Percentiles rank a stretch among this genome's conserved stretches.
Evolutionary conservation across 2,113 vertebrate genomes (phyloP).

Genomic region (Bothrops jararaca): DNA sequence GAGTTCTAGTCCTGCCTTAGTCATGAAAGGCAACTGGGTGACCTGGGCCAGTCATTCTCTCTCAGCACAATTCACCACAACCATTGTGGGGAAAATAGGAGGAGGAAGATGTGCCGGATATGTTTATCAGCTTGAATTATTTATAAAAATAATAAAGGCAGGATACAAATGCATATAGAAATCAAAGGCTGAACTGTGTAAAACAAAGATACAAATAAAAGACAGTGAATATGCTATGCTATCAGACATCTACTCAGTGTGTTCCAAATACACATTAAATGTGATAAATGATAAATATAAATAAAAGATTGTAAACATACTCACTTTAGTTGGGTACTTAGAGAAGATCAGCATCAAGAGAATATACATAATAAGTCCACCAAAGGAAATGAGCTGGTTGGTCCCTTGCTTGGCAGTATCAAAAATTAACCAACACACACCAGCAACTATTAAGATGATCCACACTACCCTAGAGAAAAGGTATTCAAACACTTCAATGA

Average conservation of each 20-base stretch:
- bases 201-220: not conserved
- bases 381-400: conserved; percentile 79
- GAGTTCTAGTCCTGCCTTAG: not conserved
- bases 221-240: not conserved
- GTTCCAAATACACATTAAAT: not conserved
- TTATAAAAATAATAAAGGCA: not conserved
- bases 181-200: not conserved
- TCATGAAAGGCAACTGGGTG: not conserved
- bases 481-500: not conserved
- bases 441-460: conserved; percentile 41
- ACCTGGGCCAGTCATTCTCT: not conserved
- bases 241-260: not conserved
- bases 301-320: conserved; percentile 39
- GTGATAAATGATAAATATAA: not conserved
- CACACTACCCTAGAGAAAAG: conserved; percentile 67
- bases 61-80: not conserved
- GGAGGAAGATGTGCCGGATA: not conserved
- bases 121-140: not conserved
- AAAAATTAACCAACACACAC: conserved; percentile 78
- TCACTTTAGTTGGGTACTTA: conserved; percentile 81
- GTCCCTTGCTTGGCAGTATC: conserved; percentile 76
- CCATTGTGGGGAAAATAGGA: not conserved
- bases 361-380: conserved; percentile 76
- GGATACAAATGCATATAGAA: not conserved
- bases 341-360: conserved; percentile 80